Conservation (phyloP, 2,888 invertebrate genomes). For the Melanophora roralis region DNA sequence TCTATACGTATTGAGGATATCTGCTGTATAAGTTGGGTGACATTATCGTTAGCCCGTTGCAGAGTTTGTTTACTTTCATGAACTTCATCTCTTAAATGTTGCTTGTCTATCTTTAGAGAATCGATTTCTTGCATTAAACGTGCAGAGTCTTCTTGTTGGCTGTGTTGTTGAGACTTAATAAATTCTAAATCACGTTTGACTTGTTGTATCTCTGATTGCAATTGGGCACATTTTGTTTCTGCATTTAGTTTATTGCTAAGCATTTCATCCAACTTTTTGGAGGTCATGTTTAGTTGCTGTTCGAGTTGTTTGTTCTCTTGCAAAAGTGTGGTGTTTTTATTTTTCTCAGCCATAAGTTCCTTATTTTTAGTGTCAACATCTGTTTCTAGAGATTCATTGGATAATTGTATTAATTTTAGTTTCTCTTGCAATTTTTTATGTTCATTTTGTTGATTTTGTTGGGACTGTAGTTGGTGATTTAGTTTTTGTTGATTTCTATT, state of each 20-base stretch:
- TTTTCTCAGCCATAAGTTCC: conserved; percentile 35
- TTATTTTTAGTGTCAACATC: conserved; percentile 41
- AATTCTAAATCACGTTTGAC: conserved; percentile 52
- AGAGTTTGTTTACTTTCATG: conserved; percentile 59
- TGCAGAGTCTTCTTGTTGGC: conserved; percentile 37
- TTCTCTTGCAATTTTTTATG: conserved; percentile 44
- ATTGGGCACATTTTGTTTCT: conserved; percentile 56
- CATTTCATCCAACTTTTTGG: conserved; percentile 53
- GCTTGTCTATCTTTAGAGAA: conserved; percentile 54
- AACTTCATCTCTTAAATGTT: conserved; percentile 46
- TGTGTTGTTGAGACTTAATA: conserved; percentile 50
- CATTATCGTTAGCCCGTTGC: conserved; percentile 65
- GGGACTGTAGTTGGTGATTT: conserved; percentile 2
- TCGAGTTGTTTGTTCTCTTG: conserved; percentile 12
- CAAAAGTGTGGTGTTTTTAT: conserved; percentile 33
- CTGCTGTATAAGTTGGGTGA: conserved; percentile 66
- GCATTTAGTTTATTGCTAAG: conserved; percentile 36
- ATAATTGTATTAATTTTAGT: conserved; percentile 17
- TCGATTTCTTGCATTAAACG: conserved; percentile 56
- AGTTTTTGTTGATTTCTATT: conserved; percentile 36
- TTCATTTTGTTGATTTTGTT: conserved; percentile 13
- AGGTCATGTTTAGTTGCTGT: conserved; percentile 44
- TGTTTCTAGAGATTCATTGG: conserved; percentile 38
- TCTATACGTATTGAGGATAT: conserved; percentile 65
- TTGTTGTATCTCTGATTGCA: conserved; percentile 53